Evolutionary conservation across 2,888 invertebrate species (phyloP).

Genomic region (Esperia sulphurella): DNA sequence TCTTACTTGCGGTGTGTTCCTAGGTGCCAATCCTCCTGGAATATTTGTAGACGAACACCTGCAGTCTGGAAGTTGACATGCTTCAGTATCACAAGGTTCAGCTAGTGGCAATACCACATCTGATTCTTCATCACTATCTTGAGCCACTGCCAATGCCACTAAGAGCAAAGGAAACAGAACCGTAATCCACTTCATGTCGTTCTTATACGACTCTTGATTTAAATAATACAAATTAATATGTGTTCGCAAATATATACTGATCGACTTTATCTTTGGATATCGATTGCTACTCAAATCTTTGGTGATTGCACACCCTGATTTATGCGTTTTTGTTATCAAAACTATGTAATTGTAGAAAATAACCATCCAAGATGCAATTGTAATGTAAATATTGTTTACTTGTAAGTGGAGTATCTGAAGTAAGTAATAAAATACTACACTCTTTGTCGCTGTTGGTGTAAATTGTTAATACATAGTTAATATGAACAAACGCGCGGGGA

Average conservation of each 20-base stretch:
- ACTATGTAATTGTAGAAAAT: neutral
- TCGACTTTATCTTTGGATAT: neutral
- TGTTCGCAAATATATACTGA: neutral
- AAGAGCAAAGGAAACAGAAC: neutral
- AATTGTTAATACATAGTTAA: too few species aligned
- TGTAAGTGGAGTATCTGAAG: too few species aligned
- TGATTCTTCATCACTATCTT: neutral
- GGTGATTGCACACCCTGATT: neutral
- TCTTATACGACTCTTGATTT: neutral
- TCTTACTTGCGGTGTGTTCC: slow-evolving; percentile 63
- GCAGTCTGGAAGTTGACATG: slow-evolving; percentile 58
- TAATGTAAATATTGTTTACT: neutral
- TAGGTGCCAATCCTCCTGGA: slow-evolving; percentile 45
- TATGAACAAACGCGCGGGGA: too few species aligned
- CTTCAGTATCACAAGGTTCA: slow-evolving; percentile 23
- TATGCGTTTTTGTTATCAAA: neutral
- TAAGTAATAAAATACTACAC: too few species aligned
- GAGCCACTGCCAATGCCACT: neutral
- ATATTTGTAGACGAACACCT: slow-evolving; percentile 55
- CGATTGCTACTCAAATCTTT: neutral
- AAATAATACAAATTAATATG: neutral
- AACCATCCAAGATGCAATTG: neutral
- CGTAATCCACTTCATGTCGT: neutral
- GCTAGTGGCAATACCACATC: slow-evolving; percentile 17
- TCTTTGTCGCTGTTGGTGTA: too few species aligned